A percentile compares a stretch with the other conserved stretches of the same genome.
Evolutionary conservation across 2,888 invertebrate species (phyloP).

Genomic region (Lagria hirta): DNA sequence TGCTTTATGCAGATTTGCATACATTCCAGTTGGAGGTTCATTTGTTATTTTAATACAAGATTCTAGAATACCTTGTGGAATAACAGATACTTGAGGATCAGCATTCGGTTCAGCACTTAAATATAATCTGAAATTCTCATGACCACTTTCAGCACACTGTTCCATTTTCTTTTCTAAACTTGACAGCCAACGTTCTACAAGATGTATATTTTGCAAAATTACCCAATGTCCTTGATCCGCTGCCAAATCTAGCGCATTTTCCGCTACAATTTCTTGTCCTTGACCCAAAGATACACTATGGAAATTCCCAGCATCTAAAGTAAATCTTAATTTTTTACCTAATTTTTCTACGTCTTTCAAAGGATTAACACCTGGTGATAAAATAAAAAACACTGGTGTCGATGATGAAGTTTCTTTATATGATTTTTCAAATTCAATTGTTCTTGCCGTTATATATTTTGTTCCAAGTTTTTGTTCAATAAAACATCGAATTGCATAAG

Average conservation of each 20-base stretch:
- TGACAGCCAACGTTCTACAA: constrained; percentile 87
- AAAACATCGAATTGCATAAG: constrained; percentile 84
- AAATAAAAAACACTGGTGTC: constrained; percentile 90
- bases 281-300: constrained; percentile 93
- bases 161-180: constrained; percentile 90
- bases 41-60: constrained; percentile 95
- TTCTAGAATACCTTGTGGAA: constrained; percentile 85
- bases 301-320: constrained; percentile 78
- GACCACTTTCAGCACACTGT: constrained; percentile 68
- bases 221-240: constrained; percentile 86
- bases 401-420: constrained; percentile 81
- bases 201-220: constrained; percentile 88
- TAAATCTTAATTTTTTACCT: constrained; percentile 79
- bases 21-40: constrained; percentile 94
- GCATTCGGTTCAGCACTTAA: constrained; percentile 86
- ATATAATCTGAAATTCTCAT: constrained; percentile 70
- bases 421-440: constrained; percentile 81
- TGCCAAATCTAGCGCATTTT: constrained; percentile 79
- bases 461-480: constrained; percentile 86
- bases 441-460: constrained; percentile 77
- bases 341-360: constrained; percentile 88
- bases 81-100: constrained; percentile 65
- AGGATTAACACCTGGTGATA: constrained; percentile 94
- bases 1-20: constrained; percentile 91
- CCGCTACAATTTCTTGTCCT: constrained; percentile 92